Evolutionary conservation across 2,888 invertebrate species (phyloP), one percentile per base, ranked within the genome.

Genomic region (Drosophila recens): DNA sequence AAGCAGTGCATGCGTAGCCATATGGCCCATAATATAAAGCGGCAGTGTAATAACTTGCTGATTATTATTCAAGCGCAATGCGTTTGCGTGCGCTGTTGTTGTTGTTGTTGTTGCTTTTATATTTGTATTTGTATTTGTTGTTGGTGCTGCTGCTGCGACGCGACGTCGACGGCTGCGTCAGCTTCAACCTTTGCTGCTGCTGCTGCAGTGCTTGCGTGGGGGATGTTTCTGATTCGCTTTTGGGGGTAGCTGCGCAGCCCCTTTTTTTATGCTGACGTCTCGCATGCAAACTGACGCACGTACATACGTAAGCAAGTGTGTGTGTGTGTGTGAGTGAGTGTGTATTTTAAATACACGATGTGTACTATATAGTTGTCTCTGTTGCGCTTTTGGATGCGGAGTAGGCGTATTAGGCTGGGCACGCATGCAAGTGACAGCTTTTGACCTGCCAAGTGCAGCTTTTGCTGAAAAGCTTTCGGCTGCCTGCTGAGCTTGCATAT

Each of bases 1-100:
- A 38, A 65, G 86, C 79, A 82, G 82, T 86, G 87, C 84, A 82
- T 84, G 82, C 84, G 82, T 83, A 81, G 68, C 80, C 79, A 79
- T 80, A 79, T 72, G 73, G 67, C 23, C 8, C 23, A 30, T 38
- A 51, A 36, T 54, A 5, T 10, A n/a, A 45, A 11, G 20, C 15
- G 30, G 13, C 2, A 61, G 20, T 36, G 17, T 15, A 33, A 42
- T 45, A 61, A 57, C 42, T 40, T 51, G 45, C 42, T 34, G 45
- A 46, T 46, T 65, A 72, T 66, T 56, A 38, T 52, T 52, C 66
- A 63, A 76, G 79, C 64, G 54, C 59, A 71, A 49, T 69, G 68
- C 67, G 82, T 79, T 82, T 82, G 82, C 80, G 82, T 82, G 66
- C 67, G 49, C 54, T 69, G 36, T 80, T 75, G 63, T 72, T 64